Percentiles rank a stretch among this genome's conserved stretches.
Conservation (phyloP, 2,797 vertebrate genomes). For the Dendrocincla tyrannina region DNA sequence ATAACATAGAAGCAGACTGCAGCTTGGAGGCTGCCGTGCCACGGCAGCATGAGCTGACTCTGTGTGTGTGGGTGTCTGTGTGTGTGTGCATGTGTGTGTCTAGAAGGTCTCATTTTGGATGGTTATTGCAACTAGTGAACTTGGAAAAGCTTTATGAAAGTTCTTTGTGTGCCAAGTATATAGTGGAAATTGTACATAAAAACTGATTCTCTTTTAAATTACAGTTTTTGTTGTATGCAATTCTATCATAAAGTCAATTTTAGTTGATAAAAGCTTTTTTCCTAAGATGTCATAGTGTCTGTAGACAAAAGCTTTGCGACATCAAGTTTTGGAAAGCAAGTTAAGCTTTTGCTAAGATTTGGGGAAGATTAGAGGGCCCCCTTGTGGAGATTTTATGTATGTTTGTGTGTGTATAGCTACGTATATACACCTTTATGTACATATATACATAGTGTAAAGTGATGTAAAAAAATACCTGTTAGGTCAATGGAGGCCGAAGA, state of each 20-base stretch:
- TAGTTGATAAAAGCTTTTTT: neutral
- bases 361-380: constrained; percentile 11
- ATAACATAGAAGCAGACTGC: neutral
- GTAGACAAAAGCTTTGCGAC: neutral
- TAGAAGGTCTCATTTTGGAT: neutral
- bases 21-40: rapidly evolving
- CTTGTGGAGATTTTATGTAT: neutral
- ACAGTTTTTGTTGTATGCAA: neutral
- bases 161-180: neutral
- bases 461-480: neutral
- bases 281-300: neutral
- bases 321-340: neutral
- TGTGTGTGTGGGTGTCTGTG: too few relatives aligned
- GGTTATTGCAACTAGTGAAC: neutral
- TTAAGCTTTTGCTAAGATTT: neutral
- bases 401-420: rapidly evolving
- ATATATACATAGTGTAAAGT: neutral
- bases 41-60: neutral
- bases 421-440: rapidly evolving
- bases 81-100: neutral
- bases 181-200: neutral
- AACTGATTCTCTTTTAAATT: neutral
- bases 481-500: neutral
- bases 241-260: neutral
- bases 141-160: neutral